Base-by-base conservation (phyloP, 1,140 invertebrate species). In the Venustaconcha ellipsiformis region DNA sequence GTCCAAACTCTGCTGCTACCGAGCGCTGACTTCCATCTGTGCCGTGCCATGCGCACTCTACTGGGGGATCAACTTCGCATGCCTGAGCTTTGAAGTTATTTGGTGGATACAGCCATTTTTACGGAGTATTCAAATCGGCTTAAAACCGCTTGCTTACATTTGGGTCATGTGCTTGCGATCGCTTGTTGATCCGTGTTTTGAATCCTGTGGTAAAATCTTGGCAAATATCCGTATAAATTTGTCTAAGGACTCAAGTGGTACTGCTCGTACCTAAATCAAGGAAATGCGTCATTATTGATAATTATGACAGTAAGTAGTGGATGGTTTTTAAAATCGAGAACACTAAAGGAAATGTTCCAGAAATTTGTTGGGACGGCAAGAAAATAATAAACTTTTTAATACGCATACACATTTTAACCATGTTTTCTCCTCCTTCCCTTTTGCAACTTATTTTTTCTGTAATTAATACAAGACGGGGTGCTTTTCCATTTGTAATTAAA, bases 51-150 rank as follows among this genome's bases (percentile, higher is more conserved):
- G 93, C 65, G 94, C 94, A 0, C 90, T 94, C 72, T 90, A 92
- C 75, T 90, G 94, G 57, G 94, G 94, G 2, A 92, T 93, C 72
- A 91, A 92, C 14, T 95, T 95, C 82, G 94, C 94, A 17, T 94
- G 93, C 81, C 88, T 94, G 2, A 93, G 94, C 2, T 95, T 95
- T 89, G 66, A 76, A 18, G 81, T 87, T 74, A 83, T 91, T 37
- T 91, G 90, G 90, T 68, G 80, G 37, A 66, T 86, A 18, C 85
- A 87, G 15, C 90, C 90, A 17, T 30, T 68, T 4, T 71, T 91
- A 15, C 57, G 77, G 37, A 63, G 77, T 18, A 76, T 69, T 56
- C 48, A 66, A 87, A 93, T 95, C 74, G 92, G 92, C 80, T 94
- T 71, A 37, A 65, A 67, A 62, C 75, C 75, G 8, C 2, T 70